Conservation (phyloP, 2,797 vertebrate species). For the Myioborus melanocephalus region DNA sequence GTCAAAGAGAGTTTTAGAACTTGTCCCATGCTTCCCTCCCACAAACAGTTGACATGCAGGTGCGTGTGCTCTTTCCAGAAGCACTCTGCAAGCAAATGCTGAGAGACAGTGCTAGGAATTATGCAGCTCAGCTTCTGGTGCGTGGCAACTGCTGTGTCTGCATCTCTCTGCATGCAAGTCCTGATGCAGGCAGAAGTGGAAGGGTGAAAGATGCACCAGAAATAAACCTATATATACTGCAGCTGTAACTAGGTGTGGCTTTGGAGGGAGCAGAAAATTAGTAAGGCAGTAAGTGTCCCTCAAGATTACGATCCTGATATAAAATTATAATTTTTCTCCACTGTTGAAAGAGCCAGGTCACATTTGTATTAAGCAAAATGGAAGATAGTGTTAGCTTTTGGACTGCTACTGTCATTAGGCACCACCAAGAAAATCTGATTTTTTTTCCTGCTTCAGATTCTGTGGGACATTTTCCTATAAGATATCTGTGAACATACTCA, state of each 20-base stretch:
- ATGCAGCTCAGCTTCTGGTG: not conserved
- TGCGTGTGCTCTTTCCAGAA: not conserved
- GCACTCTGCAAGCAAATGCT: not conserved
- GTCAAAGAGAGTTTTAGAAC: not conserved
- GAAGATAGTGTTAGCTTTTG: not conserved
- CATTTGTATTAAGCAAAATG: not conserved
- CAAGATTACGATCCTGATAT: not conserved
- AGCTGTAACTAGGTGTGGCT: not conserved
- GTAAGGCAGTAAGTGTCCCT: not conserved
- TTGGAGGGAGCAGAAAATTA: not conserved
- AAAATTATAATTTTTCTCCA: not conserved
- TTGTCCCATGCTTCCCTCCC: not conserved
- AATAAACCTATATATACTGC: not conserved
- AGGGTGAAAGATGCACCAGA: not conserved
- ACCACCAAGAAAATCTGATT: not conserved
- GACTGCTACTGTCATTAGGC: not conserved
- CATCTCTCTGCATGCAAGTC: not conserved
- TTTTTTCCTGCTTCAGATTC: not conserved
- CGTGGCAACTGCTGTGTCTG: rapidly evolving
- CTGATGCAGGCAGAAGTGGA: not conserved
- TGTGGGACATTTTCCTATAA: not conserved
- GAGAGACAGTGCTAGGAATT: not conserved
- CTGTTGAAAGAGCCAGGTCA: not conserved
- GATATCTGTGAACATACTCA: rapidly evolving
- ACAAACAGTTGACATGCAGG: not conserved